Evolutionary conservation across 2,888 invertebrate genomes (phyloP).

Genomic region (Leptopilina syphax): DNA sequence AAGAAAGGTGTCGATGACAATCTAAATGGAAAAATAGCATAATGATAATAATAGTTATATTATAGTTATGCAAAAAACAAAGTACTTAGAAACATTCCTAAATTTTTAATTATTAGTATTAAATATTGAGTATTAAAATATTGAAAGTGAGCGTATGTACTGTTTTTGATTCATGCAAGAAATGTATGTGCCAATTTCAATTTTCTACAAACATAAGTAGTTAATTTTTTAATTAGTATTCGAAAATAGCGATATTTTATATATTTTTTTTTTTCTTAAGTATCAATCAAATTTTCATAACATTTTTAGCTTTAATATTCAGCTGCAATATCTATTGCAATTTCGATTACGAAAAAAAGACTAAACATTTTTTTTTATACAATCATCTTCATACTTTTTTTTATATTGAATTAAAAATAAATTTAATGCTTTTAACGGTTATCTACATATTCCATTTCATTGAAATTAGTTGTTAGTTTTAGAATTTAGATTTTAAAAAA

Average conservation of each 20-base stretch:
- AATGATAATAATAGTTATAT: neutral
- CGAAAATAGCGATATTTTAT: neutral
- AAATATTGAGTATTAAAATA: neutral
- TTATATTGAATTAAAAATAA: too few relatives aligned
- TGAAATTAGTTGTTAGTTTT: too few relatives aligned
- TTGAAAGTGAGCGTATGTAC: neutral
- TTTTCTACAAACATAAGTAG: neutral
- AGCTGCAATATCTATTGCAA: too few relatives aligned
- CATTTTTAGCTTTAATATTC: too few relatives aligned
- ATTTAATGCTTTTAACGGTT: too few relatives aligned
- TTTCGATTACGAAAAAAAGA: too few relatives aligned
- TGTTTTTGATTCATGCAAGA: neutral
- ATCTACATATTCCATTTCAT: too few relatives aligned
- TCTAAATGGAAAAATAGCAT: neutral
- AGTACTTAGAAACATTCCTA: neutral
- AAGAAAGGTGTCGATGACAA: neutral
- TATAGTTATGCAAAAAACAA: neutral
- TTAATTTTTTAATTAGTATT: conserved; percentile 1
- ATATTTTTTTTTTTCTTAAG: neutral
- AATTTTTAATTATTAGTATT: neutral
- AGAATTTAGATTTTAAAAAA: too few relatives aligned
- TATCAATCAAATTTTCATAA: neutral
- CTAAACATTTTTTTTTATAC: too few relatives aligned
- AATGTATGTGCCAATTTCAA: neutral
- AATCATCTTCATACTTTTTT: too few relatives aligned